Evolutionary conservation across 2,888 invertebrate genomes (phyloP), one percentile per base, ranked within the genome.

Genomic region (Drosophila neotestacea): DNA sequence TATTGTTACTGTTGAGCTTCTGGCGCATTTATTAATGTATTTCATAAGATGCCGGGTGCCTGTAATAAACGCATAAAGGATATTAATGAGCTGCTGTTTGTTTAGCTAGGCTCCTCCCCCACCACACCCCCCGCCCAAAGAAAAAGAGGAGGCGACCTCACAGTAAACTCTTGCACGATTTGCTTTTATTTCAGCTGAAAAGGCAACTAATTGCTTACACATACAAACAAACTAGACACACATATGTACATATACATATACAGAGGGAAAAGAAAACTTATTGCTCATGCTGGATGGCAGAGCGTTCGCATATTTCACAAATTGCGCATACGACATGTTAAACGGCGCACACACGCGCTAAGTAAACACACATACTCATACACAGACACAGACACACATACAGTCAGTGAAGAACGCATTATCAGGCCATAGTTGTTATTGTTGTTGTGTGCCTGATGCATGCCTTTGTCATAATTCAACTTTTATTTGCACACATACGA

Each of bases 261-360:
- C 16, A 32, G 36, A 10, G 38, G 13, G 22, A 65, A 42, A 48
- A 46, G 39, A 34, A 64, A 82, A 77, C 81, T 83, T 85, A 84
- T 81, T 85, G 82, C 82, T 80, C 68, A 77, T 85, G 82, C 74
- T 73, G 73, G 72, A 76, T 68, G 76, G 73, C 65, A 73, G 52
- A 67, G 73, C 70, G 70, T 66, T 70, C 75, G 54, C 82, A 87
- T 87, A 85, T 82, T 82, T 85, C 87, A 87, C 82, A 87, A 87
- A 87, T 87, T 85, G 83, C 87, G 81, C 83, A 85, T 85, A 85
- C 87, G 85, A 82, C 87, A 87, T 83, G 85, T 77, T 82, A 77
- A 85, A 77, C 80, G 83, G 73, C 81, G 62, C 65, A 68, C 70
- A 81, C 73, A 75, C 72, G 64, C 78, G 36, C 62, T 22, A 32